Percentiles rank a stretch among this genome's conserved stretches.
These are phyloP conservation scores for Tyria jacobaeae DNA, from an alignment of 2,888 invertebrate species.

Conservation along the genomic window DNA sequence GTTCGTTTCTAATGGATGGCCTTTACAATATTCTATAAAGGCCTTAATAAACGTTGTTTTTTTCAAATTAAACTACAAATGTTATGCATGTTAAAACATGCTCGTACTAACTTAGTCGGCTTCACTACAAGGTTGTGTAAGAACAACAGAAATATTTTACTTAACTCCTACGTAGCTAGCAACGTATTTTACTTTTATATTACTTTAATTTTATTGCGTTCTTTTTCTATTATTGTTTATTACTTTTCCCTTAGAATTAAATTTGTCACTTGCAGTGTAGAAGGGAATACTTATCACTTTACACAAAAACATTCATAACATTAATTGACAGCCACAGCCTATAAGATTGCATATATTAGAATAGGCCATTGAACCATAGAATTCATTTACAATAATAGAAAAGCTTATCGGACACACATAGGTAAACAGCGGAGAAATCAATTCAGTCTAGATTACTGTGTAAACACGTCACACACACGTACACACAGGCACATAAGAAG, in stretches of 20 bases:
- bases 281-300: background rate
- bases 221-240: background rate
- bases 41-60: background rate
- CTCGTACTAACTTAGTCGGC: too few relatives aligned
- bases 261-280: constrained; percentile 16
- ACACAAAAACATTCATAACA: background rate
- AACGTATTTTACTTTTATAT: background rate
- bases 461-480: background rate
- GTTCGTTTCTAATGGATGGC: too few relatives aligned
- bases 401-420: too few relatives aligned
- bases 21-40: too few relatives aligned
- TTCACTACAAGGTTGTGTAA: background rate
- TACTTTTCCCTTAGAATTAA: background rate
- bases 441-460: too few relatives aligned
- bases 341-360: too few relatives aligned
- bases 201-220: background rate
- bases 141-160: background rate
- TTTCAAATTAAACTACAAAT: background rate
- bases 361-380: too few relatives aligned
- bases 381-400: too few relatives aligned
- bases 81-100: too few relatives aligned
- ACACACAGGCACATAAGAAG: background rate
- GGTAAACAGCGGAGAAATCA: too few relatives aligned
- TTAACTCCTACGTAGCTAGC: too few relatives aligned
- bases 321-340: background rate